phyloP scores from a whole-genome alignment of 2,888 invertebrate genomes.

The Parnassius glacialis region DNA sequence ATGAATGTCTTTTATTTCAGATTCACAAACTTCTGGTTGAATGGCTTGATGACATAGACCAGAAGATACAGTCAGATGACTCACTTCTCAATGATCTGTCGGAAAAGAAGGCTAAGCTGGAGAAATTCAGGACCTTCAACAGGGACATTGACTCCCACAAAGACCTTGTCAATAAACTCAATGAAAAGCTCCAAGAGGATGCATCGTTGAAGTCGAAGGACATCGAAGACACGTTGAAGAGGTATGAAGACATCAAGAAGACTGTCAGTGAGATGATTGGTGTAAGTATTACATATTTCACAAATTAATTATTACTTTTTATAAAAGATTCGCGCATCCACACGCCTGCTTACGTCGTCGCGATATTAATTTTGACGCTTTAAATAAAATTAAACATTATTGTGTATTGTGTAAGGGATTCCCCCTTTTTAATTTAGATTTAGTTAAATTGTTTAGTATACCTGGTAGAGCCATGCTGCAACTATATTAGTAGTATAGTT shows the following conservation, averaged over 20 bases:
- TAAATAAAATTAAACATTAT: too few relatives aligned
- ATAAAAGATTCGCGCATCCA: too few relatives aligned
- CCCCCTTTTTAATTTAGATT: too few relatives aligned
- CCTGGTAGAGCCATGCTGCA: too few relatives aligned
- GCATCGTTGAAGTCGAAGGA: constrained; percentile 83
- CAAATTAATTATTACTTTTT: too few relatives aligned
- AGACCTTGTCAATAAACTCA: constrained; percentile 89
- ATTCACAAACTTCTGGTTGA: constrained; percentile 88
- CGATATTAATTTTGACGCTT: too few relatives aligned
- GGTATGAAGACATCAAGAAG: constrained; percentile 86
- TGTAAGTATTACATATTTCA: constrained; percentile 59
- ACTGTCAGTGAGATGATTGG: constrained; percentile 84
- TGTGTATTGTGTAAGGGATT: too few relatives aligned
- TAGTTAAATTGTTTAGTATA: too few relatives aligned
- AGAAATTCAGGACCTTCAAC: constrained; percentile 91
- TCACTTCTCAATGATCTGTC: constrained; percentile 90
- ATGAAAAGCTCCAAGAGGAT: constrained; percentile 87
- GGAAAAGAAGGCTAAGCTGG: constrained; percentile 93
- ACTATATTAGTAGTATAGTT: too few relatives aligned
- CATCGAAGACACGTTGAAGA: constrained; percentile 85
- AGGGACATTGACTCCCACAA: constrained; percentile 90
- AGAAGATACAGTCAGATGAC: constrained; percentile 88
- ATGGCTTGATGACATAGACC: constrained; percentile 94
- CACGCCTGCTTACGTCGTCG: too few relatives aligned
- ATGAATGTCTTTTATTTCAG: constrained; percentile 40